Base-by-base conservation (phyloP, 2,888 invertebrate species). In the Cyclophora albipunctata region DNA sequence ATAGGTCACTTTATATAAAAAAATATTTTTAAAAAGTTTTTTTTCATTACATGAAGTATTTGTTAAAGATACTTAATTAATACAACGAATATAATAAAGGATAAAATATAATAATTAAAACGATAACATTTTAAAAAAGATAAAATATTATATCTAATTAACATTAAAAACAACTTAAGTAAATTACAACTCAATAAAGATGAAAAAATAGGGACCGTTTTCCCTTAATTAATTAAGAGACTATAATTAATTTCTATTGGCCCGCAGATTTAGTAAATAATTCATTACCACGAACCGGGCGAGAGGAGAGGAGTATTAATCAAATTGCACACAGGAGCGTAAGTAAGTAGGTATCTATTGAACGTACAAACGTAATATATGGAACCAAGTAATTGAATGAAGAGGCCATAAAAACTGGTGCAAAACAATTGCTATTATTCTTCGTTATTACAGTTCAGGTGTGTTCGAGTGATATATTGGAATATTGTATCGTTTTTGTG, bases 401-500 rank as follows among this genome's bases (percentile, higher is more conserved):
- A 81, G 78, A 72, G 75, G 69, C 79, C 67, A 83, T 84, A 84
- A 84, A 81, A 84, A 81, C 72, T 71, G 77, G 67, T 71, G 66
- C 76, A 75, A 77, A 79, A 81, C 81, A 79, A 78, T 80, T 71
- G 82, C 81, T 80, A 81, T 84, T 79, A 80, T 77, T 83, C 81
- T 80, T 78, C 75, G 81, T 83, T 84, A 84, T 84, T 82, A 77
- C 80, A 70, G 81, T 81, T 78, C 84, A 85, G 84, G 85, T 85
- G 84, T 79, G 78, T 67, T 75, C 68, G 68, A 59, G 74, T 84
- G 84, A 83, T 83, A 81, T 82, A 84, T 80, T 62, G 80, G 69
- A 69, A 71, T 75, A 76, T 77, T 69, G 78, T 70, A 75, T 67
- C 74, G 79, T 77, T 81, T 81, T 80, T 78, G 76, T 71, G 74